Evolutionary conservation across 2,797 vertebrate genomes (phyloP), one percentile per base, ranked within the genome.

Genomic region (Brotula barbata): DNA sequence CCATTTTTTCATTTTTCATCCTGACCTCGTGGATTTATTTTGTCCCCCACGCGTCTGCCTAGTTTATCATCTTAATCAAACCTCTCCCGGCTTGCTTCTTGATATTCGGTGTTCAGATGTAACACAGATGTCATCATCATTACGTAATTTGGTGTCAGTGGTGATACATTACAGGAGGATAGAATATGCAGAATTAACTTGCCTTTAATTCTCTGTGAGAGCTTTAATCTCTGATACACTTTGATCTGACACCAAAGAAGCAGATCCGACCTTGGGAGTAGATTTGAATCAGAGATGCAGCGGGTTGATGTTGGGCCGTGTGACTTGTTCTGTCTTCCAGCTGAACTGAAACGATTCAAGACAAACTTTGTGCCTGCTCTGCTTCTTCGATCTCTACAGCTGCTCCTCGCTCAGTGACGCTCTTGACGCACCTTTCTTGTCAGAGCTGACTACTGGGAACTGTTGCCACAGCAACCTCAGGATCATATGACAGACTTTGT

Each of bases 391-490:
- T 51, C 45, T 64, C 51, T 33, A 22, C 34, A 23, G 13, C 49
- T 21, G 45, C 34, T 15, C 40, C 43, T 75, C 6, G 7, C 55
- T 57, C 9, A 2, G 41, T 58, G 68, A 68, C 15, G 53, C 21
- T 79, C 78, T 73, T 84, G 73, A 85, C 21, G 41, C 70, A 74
- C 61, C 73, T n/a, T n/a, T n/a, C n/a, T 74, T 71, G 52, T 67
- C 66, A 3, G 21, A 49, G 50, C 61, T 63, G 65, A 74, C 69
- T 61, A 63, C 61, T 71, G 77, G 79, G 80, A 80, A 68, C 62
- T 12, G 87, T 89, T 89, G 69, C 84, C 83, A 82, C 77, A 75
- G 87, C 85, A 89, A 87, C 87, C 58, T 49, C 52, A 10, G 73
- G 72, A 83, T 88, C 83, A 84, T 73, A 76, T 86, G 80, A 89